Conservation (phyloP, 2,113 vertebrate genomes). For the Cygnus atratus region DNA sequence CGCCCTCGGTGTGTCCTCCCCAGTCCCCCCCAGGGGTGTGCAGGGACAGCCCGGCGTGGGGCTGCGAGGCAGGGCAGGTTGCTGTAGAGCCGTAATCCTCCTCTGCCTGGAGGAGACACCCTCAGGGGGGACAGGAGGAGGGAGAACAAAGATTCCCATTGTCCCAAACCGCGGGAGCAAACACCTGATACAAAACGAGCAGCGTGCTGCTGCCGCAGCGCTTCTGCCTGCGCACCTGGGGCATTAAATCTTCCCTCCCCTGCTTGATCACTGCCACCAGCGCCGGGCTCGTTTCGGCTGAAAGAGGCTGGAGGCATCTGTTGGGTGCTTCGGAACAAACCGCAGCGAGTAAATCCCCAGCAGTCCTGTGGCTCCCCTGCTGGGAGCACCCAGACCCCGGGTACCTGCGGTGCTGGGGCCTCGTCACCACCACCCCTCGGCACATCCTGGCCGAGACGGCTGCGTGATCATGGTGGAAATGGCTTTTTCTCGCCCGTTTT, state of each 20-base stretch:
- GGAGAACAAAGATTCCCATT: not conserved
- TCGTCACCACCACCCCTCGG: accelerated
- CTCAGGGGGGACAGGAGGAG: not conserved
- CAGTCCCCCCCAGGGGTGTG: not conserved
- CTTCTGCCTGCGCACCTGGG: not conserved
- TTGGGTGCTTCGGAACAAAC: not conserved
- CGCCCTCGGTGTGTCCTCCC: not conserved
- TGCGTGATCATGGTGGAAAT: accelerated
- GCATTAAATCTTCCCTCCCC: not conserved
- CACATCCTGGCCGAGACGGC: accelerated
- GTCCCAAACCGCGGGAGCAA: not conserved
- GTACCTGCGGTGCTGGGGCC: not conserved
- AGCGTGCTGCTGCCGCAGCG: not conserved
- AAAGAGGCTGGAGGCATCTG: not conserved
- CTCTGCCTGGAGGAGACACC: not conserved
- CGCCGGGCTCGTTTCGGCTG: not conserved
- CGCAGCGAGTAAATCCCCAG: not conserved
- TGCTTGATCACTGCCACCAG: not conserved
- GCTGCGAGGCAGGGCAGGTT: not conserved
- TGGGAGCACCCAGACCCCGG: not conserved
- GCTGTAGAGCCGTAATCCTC: not conserved
- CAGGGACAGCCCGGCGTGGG: too few relatives aligned
- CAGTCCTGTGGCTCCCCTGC: accelerated
- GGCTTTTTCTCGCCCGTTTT: accelerated
- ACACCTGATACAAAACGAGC: not conserved